A percentile compares a stretch with the other conserved stretches of the same genome.
phyloP scores from a whole-genome alignment of 2,888 invertebrate genomes.

The Sesia apiformis region DNA sequence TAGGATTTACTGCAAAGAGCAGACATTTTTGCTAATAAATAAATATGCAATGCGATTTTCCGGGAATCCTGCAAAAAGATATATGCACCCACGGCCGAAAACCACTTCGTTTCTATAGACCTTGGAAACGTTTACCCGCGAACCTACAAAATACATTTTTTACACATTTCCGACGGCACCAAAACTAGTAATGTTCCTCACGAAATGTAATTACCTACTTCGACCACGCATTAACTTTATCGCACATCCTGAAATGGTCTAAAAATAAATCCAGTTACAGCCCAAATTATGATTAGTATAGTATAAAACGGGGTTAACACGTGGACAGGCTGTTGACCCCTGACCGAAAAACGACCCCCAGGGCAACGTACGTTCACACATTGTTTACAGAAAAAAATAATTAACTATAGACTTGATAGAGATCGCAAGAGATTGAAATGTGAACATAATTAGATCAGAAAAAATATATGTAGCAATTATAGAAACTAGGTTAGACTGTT shows the following conservation, averaged over 20 bases:
- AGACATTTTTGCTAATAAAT: too few species aligned
- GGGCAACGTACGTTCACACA: conserved; percentile 31
- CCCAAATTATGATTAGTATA: neutral
- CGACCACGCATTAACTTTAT: neutral
- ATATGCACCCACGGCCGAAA: too few species aligned
- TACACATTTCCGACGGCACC: too few species aligned
- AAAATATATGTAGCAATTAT: neutral
- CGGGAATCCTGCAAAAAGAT: too few species aligned
- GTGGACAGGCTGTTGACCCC: conserved; percentile 45
- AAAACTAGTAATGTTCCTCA: too few species aligned
- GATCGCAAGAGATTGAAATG: neutral
- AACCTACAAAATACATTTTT: too few species aligned
- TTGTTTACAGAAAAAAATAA: conserved; percentile 30
- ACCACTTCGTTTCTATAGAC: too few species aligned
- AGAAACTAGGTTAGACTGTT: neutral
- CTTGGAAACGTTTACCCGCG: too few species aligned
- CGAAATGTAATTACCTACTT: too few species aligned
- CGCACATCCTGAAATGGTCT: neutral
- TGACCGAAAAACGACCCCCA: conserved; percentile 35
- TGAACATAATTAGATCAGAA: neutral
- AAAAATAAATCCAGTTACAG: neutral
- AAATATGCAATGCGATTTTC: too few species aligned
- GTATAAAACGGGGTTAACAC: conserved; percentile 31
- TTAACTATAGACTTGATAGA: neutral
- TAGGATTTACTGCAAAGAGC: too few species aligned